Evolutionary conservation across 2,113 vertebrate species (phyloP).

Genomic region (Triplophysa rosa): DNA sequence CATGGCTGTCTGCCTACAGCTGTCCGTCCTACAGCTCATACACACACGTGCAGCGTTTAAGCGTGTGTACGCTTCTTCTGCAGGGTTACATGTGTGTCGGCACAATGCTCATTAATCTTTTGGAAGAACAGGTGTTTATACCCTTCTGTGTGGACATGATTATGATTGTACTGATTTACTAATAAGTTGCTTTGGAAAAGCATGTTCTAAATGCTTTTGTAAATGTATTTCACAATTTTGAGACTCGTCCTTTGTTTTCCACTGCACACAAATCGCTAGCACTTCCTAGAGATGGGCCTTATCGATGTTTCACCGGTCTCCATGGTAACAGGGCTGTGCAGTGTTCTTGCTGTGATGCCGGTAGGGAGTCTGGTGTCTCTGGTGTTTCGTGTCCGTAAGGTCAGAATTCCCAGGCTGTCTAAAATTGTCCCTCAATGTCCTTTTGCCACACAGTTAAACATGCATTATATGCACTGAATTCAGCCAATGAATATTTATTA

Average conservation of each 20-base stretch:
- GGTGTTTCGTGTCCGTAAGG: slow-evolving; percentile 72
- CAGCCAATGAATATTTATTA: neutral
- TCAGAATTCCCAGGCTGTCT: slow-evolving; percentile 42
- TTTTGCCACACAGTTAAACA: neutral
- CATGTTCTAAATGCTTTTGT: no score
- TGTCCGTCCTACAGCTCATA: slow-evolving; percentile 66
- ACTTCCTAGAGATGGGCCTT: slow-evolving; percentile 55
- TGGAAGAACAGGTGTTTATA: slow-evolving; percentile 65
- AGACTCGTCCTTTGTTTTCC: slow-evolving; percentile 24
- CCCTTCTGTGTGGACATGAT: neutral
- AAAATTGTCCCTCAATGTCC: neutral
- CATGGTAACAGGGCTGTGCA: slow-evolving; percentile 65
- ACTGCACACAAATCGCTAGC: slow-evolving; percentile 58
- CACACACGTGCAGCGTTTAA: slow-evolving; percentile 70
- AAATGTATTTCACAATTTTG: neutral
- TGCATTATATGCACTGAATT: neutral
- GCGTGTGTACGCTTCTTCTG: slow-evolving; percentile 71
- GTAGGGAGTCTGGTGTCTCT: slow-evolving; percentile 68
- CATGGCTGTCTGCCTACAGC: slow-evolving; percentile 74
- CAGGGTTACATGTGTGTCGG: slow-evolving; percentile 67
- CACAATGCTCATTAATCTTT: slow-evolving; percentile 59
- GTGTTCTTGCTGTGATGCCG: slow-evolving; percentile 67
- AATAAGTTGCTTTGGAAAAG: no score
- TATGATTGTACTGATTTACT: neutral
- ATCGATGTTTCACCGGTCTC: slow-evolving; percentile 59